phyloP scores from a whole-genome alignment of 2,113 vertebrate genomes.

The Sclerurus mexicanus region DNA sequence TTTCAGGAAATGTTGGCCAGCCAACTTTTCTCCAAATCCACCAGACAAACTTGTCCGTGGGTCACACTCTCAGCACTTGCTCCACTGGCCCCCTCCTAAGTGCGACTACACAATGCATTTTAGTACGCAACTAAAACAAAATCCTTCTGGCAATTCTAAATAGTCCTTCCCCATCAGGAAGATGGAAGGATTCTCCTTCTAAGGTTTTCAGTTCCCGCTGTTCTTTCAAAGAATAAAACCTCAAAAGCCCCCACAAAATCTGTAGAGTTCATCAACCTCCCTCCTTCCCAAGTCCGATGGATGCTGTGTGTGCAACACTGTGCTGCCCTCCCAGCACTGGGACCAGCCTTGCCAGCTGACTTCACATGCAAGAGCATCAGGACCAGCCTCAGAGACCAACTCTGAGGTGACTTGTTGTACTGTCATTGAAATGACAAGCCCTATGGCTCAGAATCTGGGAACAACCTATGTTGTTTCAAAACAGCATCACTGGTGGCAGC shows the following conservation, averaged over 20 bases:
- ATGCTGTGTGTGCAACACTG: accelerated
- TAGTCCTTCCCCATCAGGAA: not conserved
- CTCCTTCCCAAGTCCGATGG: not conserved
- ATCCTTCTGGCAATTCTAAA: not conserved
- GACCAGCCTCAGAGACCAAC: not conserved
- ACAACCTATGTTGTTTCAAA: not conserved
- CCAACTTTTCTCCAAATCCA: not conserved
- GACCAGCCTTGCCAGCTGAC: not conserved
- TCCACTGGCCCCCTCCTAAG: not conserved
- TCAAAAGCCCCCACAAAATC: not conserved
- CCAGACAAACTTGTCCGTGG: not conserved
- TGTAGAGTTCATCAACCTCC: not conserved
- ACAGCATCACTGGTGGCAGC: not conserved
- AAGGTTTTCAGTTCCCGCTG: not conserved
- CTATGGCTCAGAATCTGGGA: not conserved
- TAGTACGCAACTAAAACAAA: not conserved
- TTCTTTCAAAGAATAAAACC: not conserved
- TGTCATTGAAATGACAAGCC: slow-evolving; percentile 22
- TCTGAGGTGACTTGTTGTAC: not conserved
- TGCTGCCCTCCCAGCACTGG: not conserved
- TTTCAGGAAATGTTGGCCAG: not conserved
- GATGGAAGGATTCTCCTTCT: not conserved
- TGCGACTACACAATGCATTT: not conserved
- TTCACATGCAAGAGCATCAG: not conserved
- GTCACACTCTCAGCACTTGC: not conserved